These are phyloP conservation scores for Leucophenga varia DNA, from an alignment of 1,140 invertebrate species.

Conservation along the genomic window DNA sequence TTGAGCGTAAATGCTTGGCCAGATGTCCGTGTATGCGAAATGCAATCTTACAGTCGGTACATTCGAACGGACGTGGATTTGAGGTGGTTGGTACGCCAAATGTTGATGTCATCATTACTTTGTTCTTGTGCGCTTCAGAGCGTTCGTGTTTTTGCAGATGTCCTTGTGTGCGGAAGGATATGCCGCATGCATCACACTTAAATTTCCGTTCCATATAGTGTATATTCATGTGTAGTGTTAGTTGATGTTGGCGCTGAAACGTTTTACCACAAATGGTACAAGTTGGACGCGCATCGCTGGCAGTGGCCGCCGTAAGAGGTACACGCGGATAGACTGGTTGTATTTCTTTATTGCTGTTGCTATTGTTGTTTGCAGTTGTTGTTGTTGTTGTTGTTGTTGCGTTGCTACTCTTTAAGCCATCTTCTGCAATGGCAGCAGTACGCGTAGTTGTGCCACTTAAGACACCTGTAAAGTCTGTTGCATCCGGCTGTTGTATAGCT, in stretches of 20 bases:
- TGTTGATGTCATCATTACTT: constrained; percentile 84
- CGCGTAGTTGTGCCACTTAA: constrained; percentile 22
- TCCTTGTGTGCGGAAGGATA: constrained; percentile 88
- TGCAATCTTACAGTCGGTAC: constrained; percentile 91
- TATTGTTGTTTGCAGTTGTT: constrained; percentile 39
- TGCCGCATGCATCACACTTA: constrained; percentile 85
- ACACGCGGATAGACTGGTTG: constrained; percentile 19
- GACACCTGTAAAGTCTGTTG: constrained; percentile 45
- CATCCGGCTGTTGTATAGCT: constrained; percentile 45
- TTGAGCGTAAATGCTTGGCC: constrained; percentile 93
- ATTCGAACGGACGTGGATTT: constrained; percentile 92
- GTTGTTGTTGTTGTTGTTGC: constrained; percentile 11
- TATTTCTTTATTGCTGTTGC: constrained; percentile 14
- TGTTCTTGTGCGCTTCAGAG: constrained; percentile 87
- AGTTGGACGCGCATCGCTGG: constrained; percentile 74
- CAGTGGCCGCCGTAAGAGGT: constrained; percentile 43
- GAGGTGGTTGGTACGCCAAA: constrained; percentile 81
- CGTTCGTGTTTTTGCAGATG: constrained; percentile 90
- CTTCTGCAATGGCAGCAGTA: constrained; percentile 49
- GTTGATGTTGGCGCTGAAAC: constrained; percentile 86
- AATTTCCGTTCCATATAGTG: constrained; percentile 94
- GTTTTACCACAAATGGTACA: constrained; percentile 89
- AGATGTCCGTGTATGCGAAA: constrained; percentile 96
- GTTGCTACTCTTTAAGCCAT: constrained; percentile 44
- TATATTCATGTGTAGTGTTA: constrained; percentile 91